Evolutionary conservation across 92 coral and sea anemone genomes (phyloP), one percentile per base, ranked within the genome.

Genomic region (Nematostella vectensis): DNA sequence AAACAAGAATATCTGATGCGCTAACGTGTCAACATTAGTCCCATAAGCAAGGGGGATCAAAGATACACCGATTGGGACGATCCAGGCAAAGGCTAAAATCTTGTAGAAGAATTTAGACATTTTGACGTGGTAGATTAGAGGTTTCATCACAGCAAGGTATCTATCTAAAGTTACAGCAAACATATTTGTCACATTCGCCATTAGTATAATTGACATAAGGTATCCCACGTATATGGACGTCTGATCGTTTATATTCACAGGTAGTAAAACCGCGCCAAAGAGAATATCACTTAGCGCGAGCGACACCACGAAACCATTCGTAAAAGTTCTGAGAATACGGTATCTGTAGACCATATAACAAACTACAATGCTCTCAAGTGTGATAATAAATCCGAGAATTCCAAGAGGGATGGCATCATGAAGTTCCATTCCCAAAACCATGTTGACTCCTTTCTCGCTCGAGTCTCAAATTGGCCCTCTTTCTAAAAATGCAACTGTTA

Each of bases 91-190:
- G n/a, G 59, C 19, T 25, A 83, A 30, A 24, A 83, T 75, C 71
- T 79, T 74, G 48, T 21, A 48, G 27, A 83, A 79, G 57, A 79
- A 67, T 55, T 69, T 83, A 2, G 83, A 55, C 94, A 83, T 83
- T 2, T 55, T 79, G 38, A 81, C 83, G 29, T 80, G 68, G 50
- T 83, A 83, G 47, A 82, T 48, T 28, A 83, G 55, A 0, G 94
- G 80, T 45, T 70, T 74, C 71, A 83, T 62, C 2, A 83, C 94
- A 3, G 94, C 94, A 12, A 79, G 59, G 31, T 61, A 83, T 29
- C 94, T 80, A 65, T 83, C 94, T 48, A 79, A 51, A n/a, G 94
- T 83, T 10, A 83, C 94, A 25, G 94, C 94, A 38, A 71, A 79
- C 59, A 83, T 70, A 44, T 74, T 83, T 50, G 88, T 82, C 31